Evolutionary conservation across 1,140 invertebrate genomes (phyloP), one percentile per base, ranked within the genome.

Genomic region (Probaryconus sp.): DNA sequence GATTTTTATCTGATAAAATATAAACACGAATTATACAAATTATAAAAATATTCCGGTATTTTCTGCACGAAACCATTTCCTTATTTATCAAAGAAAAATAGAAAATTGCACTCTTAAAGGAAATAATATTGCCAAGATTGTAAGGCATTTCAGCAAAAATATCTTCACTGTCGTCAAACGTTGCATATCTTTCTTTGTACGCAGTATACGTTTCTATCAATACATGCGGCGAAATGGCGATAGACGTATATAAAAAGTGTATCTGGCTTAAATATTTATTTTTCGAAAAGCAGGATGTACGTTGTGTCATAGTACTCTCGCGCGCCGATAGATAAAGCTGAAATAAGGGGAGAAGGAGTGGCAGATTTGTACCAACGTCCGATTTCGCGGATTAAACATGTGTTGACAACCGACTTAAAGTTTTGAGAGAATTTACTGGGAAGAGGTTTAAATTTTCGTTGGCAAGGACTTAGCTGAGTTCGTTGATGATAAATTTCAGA

Each of bases 221-320:
- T 43, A 7, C 9, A 17, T 11, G 10, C n/a, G n/a, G 28, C 10
- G n/a, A 33, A 51, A 42, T 11, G 14, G 7, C 35, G 14, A 17
- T 5, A 26, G 14, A 17, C 37, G 16, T 35, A 31, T 5, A n/a
- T n/a, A 43, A 50, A 61, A 40, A 51, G 17, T 20, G 9, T 51
- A 43, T 63, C 45, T 50, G 33, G 7, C 26, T 65, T 35, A 64
- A 67, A 26, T 40, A 48, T 67, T 56, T 55, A 67, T 40, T 40
- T 38, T 55, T 17, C 26, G 21, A 20, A 53, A 65, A 50, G 37
- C 28, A 6, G 20, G 17, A 13, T 20, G 30, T 26, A 7, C 40
- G 21, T 38, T 56, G 38, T n/a, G n/a, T 47, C 31, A 13, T 20
- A 51, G 10, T n/a, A 17, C 9, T 43, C 21, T 31, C 30, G n/a